Evolutionary conservation across 2,888 invertebrate genomes (phyloP).

Genomic region (Dyspetes luteomarginatus): DNA sequence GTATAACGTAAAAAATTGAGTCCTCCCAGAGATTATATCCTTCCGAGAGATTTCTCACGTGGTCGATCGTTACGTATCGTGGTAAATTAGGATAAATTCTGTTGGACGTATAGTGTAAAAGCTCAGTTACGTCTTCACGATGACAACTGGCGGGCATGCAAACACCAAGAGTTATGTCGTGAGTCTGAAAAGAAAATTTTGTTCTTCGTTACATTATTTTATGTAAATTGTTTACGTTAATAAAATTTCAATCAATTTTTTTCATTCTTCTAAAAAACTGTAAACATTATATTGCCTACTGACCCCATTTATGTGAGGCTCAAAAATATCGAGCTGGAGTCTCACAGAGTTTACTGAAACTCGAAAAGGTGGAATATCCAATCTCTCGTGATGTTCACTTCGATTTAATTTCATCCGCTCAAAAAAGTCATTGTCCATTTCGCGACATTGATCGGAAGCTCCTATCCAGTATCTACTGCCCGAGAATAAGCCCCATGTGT

Average conservation of each 20-base stretch:
- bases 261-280: no score
- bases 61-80: conserved; percentile 72
- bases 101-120: conserved; percentile 84
- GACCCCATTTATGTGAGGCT: conserved; percentile 69
- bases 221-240: no score
- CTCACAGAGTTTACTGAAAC: conserved; percentile 72
- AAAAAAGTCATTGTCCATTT: conserved; percentile 68
- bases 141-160: conserved; percentile 85
- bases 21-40: conserved; percentile 73
- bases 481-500: conserved; percentile 73
- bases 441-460: conserved; percentile 73
- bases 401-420: conserved; percentile 43
- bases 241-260: no score
- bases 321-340: conserved; percentile 67
- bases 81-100: conserved; percentile 74
- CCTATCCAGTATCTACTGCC: conserved; percentile 75
- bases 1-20: conserved; percentile 69
- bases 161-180: conserved; percentile 75
- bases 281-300: conserved; percentile 36
- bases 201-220: neutral
- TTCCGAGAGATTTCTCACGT: conserved; percentile 72
- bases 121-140: conserved; percentile 82
- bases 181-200: conserved; percentile 62
- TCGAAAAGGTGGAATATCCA: conserved; percentile 70
- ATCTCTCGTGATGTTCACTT: conserved; percentile 3